Percentiles rank a stretch among this genome's conserved stretches.
phyloP scores from a whole-genome alignment of 2,797 vertebrate genomes.

The Phrynocephalus guinanensis region DNA sequence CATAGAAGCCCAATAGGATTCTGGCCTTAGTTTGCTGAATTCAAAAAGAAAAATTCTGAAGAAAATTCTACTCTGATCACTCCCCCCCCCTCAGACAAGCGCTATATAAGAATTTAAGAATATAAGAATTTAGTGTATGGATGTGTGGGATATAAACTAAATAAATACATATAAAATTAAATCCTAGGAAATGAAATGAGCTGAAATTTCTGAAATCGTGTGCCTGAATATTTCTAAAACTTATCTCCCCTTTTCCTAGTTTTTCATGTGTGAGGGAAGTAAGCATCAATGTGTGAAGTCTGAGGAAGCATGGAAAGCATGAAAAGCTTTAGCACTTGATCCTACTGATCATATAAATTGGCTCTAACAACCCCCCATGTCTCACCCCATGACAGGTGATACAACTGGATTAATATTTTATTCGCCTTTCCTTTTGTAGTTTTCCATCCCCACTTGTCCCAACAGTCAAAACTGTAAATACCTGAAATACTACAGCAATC shows the following conservation, averaged over 20 bases:
- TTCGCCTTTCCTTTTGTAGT: neutral
- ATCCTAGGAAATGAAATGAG: too few relatives aligned
- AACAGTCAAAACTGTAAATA: slow-evolving; percentile 8
- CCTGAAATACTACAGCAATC: slow-evolving; percentile 26
- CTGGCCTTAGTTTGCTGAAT: neutral
- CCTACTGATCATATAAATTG: slow-evolving; percentile 4
- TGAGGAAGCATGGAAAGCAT: neutral
- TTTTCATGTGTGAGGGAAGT: neutral
- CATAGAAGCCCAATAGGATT: too few relatives aligned
- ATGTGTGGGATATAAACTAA: neutral
- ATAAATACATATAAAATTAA: neutral
- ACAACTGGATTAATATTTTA: neutral
- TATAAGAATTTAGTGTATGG: neutral
- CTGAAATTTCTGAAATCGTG: neutral
- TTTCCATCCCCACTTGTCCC: slow-evolving; percentile 32
- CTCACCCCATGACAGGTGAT: neutral
- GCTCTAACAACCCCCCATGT: neutral
- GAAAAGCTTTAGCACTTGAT: neutral
- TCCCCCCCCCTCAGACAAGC: neutral
- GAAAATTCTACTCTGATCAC: neutral
- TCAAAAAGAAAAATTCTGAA: neutral
- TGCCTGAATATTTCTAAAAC: neutral
- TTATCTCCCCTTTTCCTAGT: neutral
- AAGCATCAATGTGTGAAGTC: neutral
- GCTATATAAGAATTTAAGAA: neutral